A percentile compares a stretch with the other conserved stretches of the same genome.
Conservation (phyloP, 2,888 invertebrate genomes). For the Quadroppia sp. region DNA sequence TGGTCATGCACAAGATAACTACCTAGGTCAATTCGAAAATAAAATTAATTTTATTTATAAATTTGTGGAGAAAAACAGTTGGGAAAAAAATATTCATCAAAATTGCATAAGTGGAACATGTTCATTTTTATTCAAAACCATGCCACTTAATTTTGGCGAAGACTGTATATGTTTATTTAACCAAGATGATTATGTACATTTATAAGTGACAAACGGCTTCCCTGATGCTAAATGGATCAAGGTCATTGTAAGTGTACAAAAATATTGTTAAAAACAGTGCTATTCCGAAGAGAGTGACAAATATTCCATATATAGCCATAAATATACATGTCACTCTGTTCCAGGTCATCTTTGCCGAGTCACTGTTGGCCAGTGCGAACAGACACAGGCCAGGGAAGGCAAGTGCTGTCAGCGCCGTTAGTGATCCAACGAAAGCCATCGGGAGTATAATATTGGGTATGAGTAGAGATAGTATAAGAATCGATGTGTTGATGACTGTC, state of each 20-base stretch:
- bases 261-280: slow-evolving; percentile 35
- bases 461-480: slow-evolving; percentile 42
- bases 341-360: background rate
- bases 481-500: slow-evolving; percentile 40
- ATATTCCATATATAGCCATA: slow-evolving; percentile 23
- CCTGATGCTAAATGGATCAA: no score
- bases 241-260: background rate
- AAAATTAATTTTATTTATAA: no score
- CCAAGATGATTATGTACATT: no score
- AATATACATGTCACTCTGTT: background rate
- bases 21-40: no score
- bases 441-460: slow-evolving; percentile 59
- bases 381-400: slow-evolving; percentile 42
- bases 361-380: background rate
- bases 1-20: no score
- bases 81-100: no score
- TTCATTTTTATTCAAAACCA: no score
- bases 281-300: slow-evolving; percentile 34
- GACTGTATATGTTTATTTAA: no score
- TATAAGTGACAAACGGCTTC: no score
- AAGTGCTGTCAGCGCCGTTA: slow-evolving; percentile 55
- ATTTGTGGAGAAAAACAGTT: no score
- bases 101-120: no score
- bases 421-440: slow-evolving; percentile 60
- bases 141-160: no score